Evolutionary conservation across 2,113 vertebrate genomes (phyloP), one percentile per base, ranked within the genome.

Genomic region (Catagonus wagneri): DNA sequence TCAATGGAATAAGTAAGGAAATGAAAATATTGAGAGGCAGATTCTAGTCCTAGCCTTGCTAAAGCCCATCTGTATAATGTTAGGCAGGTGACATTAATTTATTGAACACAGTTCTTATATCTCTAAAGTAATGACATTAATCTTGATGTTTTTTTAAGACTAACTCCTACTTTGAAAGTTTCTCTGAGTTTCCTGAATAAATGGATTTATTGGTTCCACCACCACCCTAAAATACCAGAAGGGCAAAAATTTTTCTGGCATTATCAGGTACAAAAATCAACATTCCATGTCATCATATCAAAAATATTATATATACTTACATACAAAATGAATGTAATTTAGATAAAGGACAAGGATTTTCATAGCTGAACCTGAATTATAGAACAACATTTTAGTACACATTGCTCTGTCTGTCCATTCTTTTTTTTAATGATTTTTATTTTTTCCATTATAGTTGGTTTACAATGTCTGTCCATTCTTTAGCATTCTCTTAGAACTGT

Each of bases 401-500:
- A 56, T 14, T 91, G 56, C 90, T 75, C 83, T 85, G 8, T 58
- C 72, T 74, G 11, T 50, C 13, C 16, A 58, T 80, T 92, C 17
- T 66, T 94, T 84, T 44, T 44, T 44, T 44, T 44, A 44, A 44
- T 44, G 44, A 44, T 44, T 44, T 44, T 44, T 44, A 44, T 44
- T 44, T 44, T 44, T 44, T 44, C 44, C 44, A 44, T 44, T 44
- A 44, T 44, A 44, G 44, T 44, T 44, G 44, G 44, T 44, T 44
- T 44, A 44, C 44, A 44, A 44, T 85, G 8, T 63, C 72, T 74
- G 11, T 50, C 13, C 16, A 58, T 80, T 92, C 17, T 66, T 94
- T 84, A 80, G 15, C 72, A 93, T 96, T 94, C 10, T 72, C 80
- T 95, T 90, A 69, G 14, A 94, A 86, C 3, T 76, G 76, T 94